A percentile compares a stretch with the other conserved stretches of the same genome.
Evolutionary conservation across 2,888 invertebrate genomes (phyloP).

Genomic region (Teinopalpus imperialis): DNA sequence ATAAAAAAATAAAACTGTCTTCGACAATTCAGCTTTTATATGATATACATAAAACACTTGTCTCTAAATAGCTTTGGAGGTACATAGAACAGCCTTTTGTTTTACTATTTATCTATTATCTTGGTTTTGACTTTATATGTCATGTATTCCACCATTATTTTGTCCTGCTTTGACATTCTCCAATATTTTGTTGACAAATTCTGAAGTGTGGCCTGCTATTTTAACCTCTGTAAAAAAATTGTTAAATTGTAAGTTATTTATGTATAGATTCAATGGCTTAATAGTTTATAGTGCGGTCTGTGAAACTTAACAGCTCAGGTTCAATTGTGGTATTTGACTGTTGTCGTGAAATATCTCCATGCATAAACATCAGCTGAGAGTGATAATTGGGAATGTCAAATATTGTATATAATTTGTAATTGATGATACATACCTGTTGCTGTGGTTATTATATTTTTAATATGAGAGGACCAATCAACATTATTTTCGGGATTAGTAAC

Average conservation of each 20-base stretch:
- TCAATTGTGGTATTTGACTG: no score
- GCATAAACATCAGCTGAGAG: no score
- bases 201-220: slow-evolving; percentile 95
- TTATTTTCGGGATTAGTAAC: slow-evolving; percentile 78
- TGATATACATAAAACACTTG: slow-evolving; percentile 59
- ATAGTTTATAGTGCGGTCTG: no score
- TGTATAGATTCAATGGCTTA: no score
- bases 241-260: no score
- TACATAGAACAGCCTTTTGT: slow-evolving; percentile 81
- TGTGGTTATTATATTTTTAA: slow-evolving; percentile 86
- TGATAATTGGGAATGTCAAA: no score
- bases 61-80: slow-evolving; percentile 79
- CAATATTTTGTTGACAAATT: slow-evolving; percentile 95
- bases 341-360: no score
- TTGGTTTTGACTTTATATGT: slow-evolving; percentile 74
- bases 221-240: slow-evolving; percentile 85
- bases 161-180: slow-evolving; percentile 92
- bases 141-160: slow-evolving; percentile 89
- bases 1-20: slow-evolving; percentile 78
- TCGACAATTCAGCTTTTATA: slow-evolving; percentile 66
- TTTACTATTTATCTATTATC: slow-evolving; percentile 53
- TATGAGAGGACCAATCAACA: slow-evolving; percentile 85
- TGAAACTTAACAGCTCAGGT: no score
- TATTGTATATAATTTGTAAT: no score
- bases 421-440: slow-evolving; percentile 85